Conservation (phyloP, 2,113 vertebrate genomes). For the Archilochus colubris region DNA sequence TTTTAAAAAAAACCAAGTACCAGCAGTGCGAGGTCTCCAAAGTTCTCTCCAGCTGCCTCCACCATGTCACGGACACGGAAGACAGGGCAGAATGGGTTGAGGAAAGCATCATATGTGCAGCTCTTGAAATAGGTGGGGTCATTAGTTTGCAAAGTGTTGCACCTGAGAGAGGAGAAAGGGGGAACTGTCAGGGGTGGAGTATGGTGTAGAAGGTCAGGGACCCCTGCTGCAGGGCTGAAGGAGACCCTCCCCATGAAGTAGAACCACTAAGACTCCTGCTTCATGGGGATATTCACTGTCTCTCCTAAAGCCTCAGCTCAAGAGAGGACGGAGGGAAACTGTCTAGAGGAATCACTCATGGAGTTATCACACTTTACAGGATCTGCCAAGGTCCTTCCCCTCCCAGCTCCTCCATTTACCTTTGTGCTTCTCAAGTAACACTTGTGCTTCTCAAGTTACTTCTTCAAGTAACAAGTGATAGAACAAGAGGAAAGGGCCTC, state of each 20-base stretch:
- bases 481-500: no score
- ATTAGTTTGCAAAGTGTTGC: slow-evolving; percentile 70
- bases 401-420: not conserved
- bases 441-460: no score
- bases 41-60: slow-evolving; percentile 65
- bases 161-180: slow-evolving; percentile 24
- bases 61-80: slow-evolving; percentile 75
- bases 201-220: not conserved
- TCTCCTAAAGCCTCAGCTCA: not conserved
- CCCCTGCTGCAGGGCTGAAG: not conserved
- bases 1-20: slow-evolving; percentile 34
- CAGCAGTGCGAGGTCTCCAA: slow-evolving; percentile 66
- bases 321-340: not conserved
- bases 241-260: not conserved
- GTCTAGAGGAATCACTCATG: not conserved
- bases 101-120: slow-evolving; percentile 53
- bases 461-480: no score
- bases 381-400: not conserved
- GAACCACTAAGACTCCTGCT: not conserved
- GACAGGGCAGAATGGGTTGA: slow-evolving; percentile 72
- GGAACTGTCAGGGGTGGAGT: rapidly evolving
- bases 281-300: rapidly evolving
- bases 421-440: not conserved
- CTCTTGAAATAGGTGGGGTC: slow-evolving; percentile 75
- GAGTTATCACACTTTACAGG: not conserved